Conservation (phyloP, 2,797 vertebrate genomes). For the Sebastes hubbsi region DNA sequence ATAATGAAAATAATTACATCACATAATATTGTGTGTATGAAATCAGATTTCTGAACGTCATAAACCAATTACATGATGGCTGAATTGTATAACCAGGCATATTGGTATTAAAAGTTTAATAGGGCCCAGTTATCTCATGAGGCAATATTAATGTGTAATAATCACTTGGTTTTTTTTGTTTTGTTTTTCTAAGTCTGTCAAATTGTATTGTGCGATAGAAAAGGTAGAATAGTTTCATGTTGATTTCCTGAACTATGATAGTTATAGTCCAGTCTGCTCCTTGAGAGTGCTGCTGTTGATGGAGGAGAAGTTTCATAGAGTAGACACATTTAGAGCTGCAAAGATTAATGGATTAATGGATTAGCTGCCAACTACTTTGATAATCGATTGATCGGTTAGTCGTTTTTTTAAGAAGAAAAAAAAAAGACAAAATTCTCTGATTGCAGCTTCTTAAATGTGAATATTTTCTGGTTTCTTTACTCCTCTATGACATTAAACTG, state of each 20-base stretch:
- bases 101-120: neutral
- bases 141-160: neutral
- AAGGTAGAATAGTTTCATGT: neutral
- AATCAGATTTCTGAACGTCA: neutral
- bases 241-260: neutral
- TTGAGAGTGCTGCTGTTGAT: neutral
- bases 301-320: neutral
- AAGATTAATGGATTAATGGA: too few relatives aligned
- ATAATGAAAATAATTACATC: slow-evolving; percentile 7
- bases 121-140: neutral
- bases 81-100: neutral
- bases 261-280: neutral
- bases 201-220: neutral
- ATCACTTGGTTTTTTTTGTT: neutral
- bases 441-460: too few relatives aligned
- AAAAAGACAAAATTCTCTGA: too few relatives aligned
- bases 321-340: neutral
- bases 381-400: too few relatives aligned
- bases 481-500: too few relatives aligned
- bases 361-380: too few relatives aligned
- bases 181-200: neutral
- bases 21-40: neutral
- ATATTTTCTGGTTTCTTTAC: too few relatives aligned
- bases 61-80: neutral
- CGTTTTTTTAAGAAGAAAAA: too few relatives aligned